A percentile compares a stretch with the other conserved stretches of the same genome.
phyloP scores from a whole-genome alignment of 2,113 vertebrate species.

The Perca fluviatilis region DNA sequence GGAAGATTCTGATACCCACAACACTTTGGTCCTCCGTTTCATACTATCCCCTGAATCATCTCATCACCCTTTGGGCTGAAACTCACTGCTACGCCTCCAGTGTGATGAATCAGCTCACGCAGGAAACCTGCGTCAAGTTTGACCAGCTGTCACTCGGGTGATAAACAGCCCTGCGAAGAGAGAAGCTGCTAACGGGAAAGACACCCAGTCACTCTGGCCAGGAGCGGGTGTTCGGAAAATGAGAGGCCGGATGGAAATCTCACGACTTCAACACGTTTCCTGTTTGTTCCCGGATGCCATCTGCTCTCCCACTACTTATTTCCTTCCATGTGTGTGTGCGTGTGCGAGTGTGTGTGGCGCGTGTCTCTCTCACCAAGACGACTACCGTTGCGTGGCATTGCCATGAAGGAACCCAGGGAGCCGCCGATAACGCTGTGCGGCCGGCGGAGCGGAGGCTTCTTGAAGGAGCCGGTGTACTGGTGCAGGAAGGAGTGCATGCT shows the following conservation, averaged over 20 bases:
- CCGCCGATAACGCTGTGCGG: constrained; percentile 97
- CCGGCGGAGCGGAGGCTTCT: constrained; percentile 94
- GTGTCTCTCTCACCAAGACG: constrained; percentile 89
- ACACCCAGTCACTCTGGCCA: background rate
- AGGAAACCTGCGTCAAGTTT: constrained; percentile 44
- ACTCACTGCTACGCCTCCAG: background rate
- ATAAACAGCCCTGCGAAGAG: constrained; percentile 10
- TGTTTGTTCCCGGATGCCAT: constrained; percentile 72
- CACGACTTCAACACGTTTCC: constrained; percentile 71
- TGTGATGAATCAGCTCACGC: constrained; percentile 42
- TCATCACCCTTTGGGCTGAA: background rate
- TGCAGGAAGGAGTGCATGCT: constrained; percentile 98
- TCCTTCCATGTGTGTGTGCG: constrained; percentile 51
- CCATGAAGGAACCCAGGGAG: constrained; percentile 95
- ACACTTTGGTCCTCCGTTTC: constrained; percentile 1
- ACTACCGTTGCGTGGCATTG: constrained; percentile 95
- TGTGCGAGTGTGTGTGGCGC: background rate
- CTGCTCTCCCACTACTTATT: constrained; percentile 63
- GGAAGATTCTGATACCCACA: background rate
- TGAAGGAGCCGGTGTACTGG: constrained; percentile 97
- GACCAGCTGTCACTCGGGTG: constrained; percentile 36
- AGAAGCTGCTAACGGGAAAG: constrained; percentile 1
- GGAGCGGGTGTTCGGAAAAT: constrained; percentile 6
- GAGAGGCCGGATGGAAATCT: constrained; percentile 52
- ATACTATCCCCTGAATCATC: constrained; percentile 46